These are phyloP conservation scores for Drosophila setifemur DNA, from an alignment of 1,140 invertebrate genomes.

Conservation along the genomic window DNA sequence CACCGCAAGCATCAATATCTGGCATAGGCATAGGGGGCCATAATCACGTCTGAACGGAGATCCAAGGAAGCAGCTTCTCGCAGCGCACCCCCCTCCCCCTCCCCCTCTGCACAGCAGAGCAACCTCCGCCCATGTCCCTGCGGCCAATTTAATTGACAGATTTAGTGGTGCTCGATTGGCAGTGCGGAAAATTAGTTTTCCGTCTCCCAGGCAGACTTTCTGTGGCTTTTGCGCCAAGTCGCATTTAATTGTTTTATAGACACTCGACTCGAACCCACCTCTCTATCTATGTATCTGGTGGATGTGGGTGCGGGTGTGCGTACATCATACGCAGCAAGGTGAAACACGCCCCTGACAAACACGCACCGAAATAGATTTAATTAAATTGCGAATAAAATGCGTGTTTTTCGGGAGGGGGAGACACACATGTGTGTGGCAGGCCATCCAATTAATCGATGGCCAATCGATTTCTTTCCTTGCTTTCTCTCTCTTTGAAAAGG, in stretches of 20 bases:
- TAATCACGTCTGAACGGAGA: conserved; percentile 68
- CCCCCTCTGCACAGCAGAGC: too few relatives aligned
- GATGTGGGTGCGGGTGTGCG: conserved; percentile 14
- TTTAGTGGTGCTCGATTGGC: conserved; percentile 76
- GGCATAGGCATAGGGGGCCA: conserved; percentile 61
- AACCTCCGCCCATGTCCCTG: conserved; percentile 45
- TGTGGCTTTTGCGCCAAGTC: conserved; percentile 52
- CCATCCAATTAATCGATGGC: conserved; percentile 73
- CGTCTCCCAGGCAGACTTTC: conserved; percentile 69
- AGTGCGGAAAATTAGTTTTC: conserved; percentile 81
- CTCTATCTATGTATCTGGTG: conserved; percentile 3
- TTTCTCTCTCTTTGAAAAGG: conserved; percentile 25
- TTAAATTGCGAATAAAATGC: conserved; percentile 77
- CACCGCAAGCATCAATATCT: conserved; percentile 77
- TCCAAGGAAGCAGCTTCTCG: conserved; percentile 20
- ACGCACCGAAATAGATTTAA: conserved; percentile 78
- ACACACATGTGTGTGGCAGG: conserved; percentile 26
- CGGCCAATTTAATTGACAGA: conserved; percentile 81
- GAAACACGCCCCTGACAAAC: conserved; percentile 69
- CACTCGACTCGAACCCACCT: conserved; percentile 41
- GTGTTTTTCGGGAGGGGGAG: conserved; percentile 10
- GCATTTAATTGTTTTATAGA: conserved; percentile 80
- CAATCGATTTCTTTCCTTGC: conserved; percentile 46
- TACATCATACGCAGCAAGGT: conserved; percentile 48
- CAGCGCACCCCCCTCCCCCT: background rate